phyloP scores from a whole-genome alignment of 2,888 invertebrate genomes.

The Meiosimyza platycephala region DNA sequence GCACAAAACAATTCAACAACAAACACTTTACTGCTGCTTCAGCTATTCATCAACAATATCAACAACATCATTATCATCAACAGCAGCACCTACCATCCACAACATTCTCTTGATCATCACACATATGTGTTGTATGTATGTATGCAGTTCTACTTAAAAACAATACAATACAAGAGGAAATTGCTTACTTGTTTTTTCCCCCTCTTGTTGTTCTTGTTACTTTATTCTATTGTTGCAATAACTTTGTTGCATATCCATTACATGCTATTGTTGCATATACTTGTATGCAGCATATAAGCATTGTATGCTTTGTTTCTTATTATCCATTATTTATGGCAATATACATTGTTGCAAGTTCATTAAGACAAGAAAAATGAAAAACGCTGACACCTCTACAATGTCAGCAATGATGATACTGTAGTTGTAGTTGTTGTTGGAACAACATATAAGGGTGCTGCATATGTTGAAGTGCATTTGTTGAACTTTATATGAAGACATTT shows the following conservation, averaged over 20 bases:
- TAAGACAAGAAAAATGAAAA: constrained; percentile 3
- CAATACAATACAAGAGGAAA: neutral
- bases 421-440: constrained; percentile 10
- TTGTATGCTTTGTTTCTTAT: neutral
- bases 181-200: neutral
- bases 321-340: neutral
- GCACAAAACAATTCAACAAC: no score
- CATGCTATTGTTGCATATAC: neutral
- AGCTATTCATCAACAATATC: constrained; percentile 31
- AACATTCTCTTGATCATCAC: constrained; percentile 31
- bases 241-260: constrained; percentile 6
- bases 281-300: neutral
- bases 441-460: neutral
- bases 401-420: constrained; percentile 9
- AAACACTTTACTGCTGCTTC: no score
- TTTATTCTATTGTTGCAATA: no score
- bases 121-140: neutral
- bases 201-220: neutral
- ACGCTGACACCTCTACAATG: constrained; percentile 23
- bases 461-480: neutral
- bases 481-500: neutral
- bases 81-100: neutral
- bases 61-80: neutral
- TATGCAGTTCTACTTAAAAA: constrained; percentile 7
- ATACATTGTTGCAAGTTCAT: constrained; percentile 21